phyloP scores from a whole-genome alignment of 2,113 vertebrate species.

The Platysternon megacephalum region DNA sequence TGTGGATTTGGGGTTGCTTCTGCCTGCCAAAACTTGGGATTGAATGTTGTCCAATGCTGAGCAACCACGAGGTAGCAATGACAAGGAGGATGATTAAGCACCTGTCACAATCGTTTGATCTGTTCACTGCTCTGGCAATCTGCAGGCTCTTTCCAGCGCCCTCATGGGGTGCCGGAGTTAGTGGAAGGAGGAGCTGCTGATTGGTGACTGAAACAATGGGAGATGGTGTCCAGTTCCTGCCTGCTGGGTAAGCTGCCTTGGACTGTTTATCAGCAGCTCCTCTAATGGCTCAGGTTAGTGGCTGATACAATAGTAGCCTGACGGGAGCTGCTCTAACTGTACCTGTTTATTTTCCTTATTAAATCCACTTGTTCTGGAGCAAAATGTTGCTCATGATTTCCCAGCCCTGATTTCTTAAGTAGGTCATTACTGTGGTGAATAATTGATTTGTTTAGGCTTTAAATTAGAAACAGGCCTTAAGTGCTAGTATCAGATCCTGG shows the following conservation, averaged over 20 bases:
- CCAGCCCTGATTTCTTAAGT: constrained; percentile 50
- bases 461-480: constrained; percentile 32
- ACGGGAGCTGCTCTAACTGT: not conserved
- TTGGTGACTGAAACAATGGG: not conserved
- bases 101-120: not conserved
- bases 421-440: constrained; percentile 53
- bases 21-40: not conserved
- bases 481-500: not conserved
- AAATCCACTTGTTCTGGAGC: constrained; percentile 21
- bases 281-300: rapidly evolving
- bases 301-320: not conserved
- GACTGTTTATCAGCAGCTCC: rapidly evolving
- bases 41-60: not conserved
- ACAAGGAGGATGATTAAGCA: not conserved
- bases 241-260: not conserved
- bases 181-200: rapidly evolving
- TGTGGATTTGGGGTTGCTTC: not conserved
- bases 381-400: constrained; percentile 10
- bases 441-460: constrained; percentile 42
- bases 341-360: not conserved
- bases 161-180: not conserved
- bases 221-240: not conserved
- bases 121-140: not conserved
- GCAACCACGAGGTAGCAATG: rapidly evolving
- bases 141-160: not conserved